Evolutionary conservation across 92 coral and sea anemone genomes (phyloP).

Genomic region (Epizoanthus scotinus): DNA sequence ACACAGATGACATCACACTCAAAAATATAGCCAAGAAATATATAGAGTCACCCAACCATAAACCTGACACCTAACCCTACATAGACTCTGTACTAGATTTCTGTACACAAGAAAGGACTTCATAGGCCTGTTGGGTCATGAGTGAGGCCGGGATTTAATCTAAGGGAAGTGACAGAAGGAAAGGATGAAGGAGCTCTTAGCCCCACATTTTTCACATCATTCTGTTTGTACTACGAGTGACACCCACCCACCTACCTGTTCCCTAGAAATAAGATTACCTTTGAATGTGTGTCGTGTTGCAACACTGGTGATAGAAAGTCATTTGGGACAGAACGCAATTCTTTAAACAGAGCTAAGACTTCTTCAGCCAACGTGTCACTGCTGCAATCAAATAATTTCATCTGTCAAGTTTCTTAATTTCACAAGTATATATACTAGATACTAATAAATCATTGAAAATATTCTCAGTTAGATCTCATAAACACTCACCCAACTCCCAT

Average conservation of each 20-base stretch:
- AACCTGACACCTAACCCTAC: no score
- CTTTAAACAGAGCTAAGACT: neutral
- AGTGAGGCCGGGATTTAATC: neutral
- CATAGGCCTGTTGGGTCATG: no score
- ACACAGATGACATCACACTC: no score
- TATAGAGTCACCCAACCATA: no score
- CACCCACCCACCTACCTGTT: neutral
- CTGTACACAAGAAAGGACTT: neutral
- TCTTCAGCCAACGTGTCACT: neutral
- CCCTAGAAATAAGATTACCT: neutral
- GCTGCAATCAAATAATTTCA: no score
- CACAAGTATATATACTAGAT: no score
- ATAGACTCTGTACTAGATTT: neutral
- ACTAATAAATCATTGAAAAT: neutral
- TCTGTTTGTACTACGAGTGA: no score
- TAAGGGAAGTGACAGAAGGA: neutral
- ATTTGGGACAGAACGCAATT: neutral
- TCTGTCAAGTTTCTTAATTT: neutral
- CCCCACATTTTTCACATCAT: no score
- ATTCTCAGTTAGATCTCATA: neutral
- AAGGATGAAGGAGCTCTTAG: no score
- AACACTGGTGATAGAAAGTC: neutral
- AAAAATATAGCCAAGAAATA: no score
- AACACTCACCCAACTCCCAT: slow-evolving; percentile 50
- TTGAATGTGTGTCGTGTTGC: neutral